A percentile compares a stretch with the other conserved stretches of the same genome.
These are phyloP conservation scores for Gouania willdenowi DNA, from an alignment of 2,797 vertebrate species.

Conservation along the genomic window DNA sequence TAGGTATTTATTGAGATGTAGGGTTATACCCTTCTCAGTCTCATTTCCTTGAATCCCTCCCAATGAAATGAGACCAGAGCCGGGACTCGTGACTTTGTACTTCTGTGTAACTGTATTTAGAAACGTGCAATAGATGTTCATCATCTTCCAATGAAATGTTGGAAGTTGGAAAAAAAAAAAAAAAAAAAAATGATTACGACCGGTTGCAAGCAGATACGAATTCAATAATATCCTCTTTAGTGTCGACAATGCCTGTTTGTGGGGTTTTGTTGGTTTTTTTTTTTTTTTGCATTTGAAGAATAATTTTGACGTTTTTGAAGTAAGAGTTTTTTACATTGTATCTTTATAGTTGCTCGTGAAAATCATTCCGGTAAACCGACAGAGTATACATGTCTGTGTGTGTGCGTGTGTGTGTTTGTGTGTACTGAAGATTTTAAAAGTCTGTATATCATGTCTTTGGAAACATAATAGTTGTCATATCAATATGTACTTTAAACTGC, in stretches of 20 bases:
- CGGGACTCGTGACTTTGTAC: constrained; percentile 75
- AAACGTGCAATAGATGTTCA: constrained; percentile 79
- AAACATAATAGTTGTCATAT: constrained; percentile 79
- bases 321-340: constrained; percentile 84
- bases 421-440: constrained; percentile 76
- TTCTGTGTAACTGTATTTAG: constrained; percentile 78
- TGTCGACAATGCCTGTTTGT: constrained; percentile 82
- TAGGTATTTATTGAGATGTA: constrained; percentile 75
- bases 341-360: constrained; percentile 83
- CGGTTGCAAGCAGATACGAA: constrained; percentile 72
- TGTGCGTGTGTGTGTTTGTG: constrained; percentile 69
- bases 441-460: constrained; percentile 79
- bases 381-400: constrained; percentile 75
- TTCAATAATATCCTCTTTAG: constrained; percentile 77
- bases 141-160: constrained; percentile 75
- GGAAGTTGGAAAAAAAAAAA: constrained; percentile 68
- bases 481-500: constrained; percentile 80
- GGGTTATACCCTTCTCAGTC: constrained; percentile 57
- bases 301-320: constrained; percentile 73
- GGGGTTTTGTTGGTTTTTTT: constrained; percentile 44
- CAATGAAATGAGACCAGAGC: constrained; percentile 79
- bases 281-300: constrained; percentile 61
- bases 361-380: constrained; percentile 80
- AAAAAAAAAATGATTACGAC: constrained; percentile 68
- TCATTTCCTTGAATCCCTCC: constrained; percentile 83